phyloP scores from a whole-genome alignment of 2,113 vertebrate genomes.

The Erythrocercus mccallii region DNA sequence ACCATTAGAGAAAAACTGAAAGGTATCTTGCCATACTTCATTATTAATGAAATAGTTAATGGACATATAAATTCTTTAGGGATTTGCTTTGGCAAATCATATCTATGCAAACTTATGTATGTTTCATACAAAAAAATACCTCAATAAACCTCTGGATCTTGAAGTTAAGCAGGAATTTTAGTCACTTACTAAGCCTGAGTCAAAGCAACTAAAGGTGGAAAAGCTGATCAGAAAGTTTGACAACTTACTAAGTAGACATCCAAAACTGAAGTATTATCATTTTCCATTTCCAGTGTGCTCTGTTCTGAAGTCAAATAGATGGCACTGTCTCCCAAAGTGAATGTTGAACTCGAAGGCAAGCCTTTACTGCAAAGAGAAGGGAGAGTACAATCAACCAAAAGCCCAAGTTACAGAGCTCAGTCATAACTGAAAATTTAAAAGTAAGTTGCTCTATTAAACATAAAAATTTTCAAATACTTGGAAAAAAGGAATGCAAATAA shows the following conservation, averaged over 20 bases:
- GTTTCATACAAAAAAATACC: not conserved
- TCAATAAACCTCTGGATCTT: not conserved
- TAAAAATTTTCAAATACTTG: not conserved
- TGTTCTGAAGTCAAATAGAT: slow-evolving; percentile 93
- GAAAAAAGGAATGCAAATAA: not conserved
- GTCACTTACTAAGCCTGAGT: not conserved
- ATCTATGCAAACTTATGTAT: not conserved
- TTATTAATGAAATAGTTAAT: not conserved
- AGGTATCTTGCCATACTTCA: not conserved
- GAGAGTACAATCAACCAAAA: not conserved
- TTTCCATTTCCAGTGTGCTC: slow-evolving; percentile 84
- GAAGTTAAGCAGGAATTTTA: not conserved
- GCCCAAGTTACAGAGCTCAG: not conserved
- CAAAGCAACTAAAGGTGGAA: not conserved
- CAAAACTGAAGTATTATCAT: slow-evolving; percentile 88
- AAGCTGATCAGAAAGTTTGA: not conserved
- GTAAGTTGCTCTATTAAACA: not conserved
- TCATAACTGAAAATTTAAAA: not conserved
- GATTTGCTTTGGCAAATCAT: not conserved
- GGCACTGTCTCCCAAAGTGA: slow-evolving; percentile 92
- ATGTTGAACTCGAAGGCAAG: slow-evolving; percentile 86
- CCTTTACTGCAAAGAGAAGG: slow-evolving; percentile 77
- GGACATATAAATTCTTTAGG: not conserved
- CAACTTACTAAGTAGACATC: slow-evolving; percentile 92
- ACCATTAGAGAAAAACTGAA: not conserved